Conservation (phyloP, 2,113 vertebrate genomes). For the Myiagra hebetior region DNA sequence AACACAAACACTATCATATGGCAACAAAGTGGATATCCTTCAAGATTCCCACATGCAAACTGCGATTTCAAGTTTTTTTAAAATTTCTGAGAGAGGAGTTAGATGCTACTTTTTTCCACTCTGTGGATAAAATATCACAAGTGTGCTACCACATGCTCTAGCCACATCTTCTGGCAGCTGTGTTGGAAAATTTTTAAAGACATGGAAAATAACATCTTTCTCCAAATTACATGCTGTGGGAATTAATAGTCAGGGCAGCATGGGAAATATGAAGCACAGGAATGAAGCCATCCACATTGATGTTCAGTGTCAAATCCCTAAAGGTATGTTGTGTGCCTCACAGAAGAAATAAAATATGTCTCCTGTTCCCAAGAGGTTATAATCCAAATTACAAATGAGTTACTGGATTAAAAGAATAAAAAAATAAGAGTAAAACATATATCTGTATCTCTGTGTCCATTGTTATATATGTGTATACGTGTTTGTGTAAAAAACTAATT, state of each 20-base stretch:
- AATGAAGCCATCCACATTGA: not conserved
- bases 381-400: not conserved
- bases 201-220: not conserved
- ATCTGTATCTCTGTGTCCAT: not conserved
- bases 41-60: not conserved
- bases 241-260: not conserved
- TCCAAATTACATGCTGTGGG: not conserved
- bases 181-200: not conserved
- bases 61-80: not conserved
- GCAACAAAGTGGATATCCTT: not conserved
- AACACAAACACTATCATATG: not conserved
- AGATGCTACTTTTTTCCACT: not conserved
- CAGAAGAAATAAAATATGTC: not conserved
- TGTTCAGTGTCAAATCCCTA: not conserved
- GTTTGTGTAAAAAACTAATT: not conserved
- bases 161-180: not conserved
- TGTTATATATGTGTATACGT: not conserved
- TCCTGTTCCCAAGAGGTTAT: not conserved
- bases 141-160: not conserved
- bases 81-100: not conserved
- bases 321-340: not conserved
- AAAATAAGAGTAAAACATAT: not conserved
- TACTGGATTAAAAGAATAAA: not conserved
- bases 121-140: not conserved
- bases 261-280: not conserved